Evolutionary conservation across 2,888 invertebrate species (phyloP).

Genomic region (Dromius quadrimaculatus): DNA sequence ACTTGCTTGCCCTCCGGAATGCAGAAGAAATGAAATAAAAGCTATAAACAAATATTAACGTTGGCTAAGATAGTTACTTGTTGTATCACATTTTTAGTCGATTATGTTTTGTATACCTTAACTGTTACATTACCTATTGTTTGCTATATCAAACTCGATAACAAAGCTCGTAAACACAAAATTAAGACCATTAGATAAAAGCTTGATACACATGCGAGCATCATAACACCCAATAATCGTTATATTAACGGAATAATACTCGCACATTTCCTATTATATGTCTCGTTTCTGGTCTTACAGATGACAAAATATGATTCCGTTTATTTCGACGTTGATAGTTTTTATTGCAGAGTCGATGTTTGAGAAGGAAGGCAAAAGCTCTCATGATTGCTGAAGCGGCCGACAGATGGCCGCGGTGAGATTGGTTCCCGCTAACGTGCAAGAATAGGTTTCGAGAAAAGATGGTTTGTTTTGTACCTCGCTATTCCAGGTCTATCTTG

Average conservation of each 20-base stretch:
- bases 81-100: no score
- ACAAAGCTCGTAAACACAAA: conserved; percentile 9
- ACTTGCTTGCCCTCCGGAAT: no score
- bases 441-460: not conserved
- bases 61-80: no score
- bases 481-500: conserved; percentile 21
- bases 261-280: not conserved
- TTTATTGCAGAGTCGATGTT: conserved; percentile 40
- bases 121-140: no score
- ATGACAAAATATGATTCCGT: conserved; percentile 38
- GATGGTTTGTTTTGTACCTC: not conserved
- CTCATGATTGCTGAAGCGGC: conserved; percentile 29
- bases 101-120: no score
- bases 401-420: conserved; percentile 34
- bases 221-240: conserved; percentile 26
- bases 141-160: no score
- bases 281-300: not conserved
- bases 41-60: no score
- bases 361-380: conserved; percentile 15
- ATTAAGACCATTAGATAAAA: conserved; percentile 25
- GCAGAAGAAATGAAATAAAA: no score
- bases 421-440: conserved; percentile 31
- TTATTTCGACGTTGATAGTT: conserved; percentile 38
- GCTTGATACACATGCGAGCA: conserved; percentile 1
- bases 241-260: not conserved